Base-by-base conservation (phyloP, 2,888 invertebrate genomes). In the Germaria angustata region DNA sequence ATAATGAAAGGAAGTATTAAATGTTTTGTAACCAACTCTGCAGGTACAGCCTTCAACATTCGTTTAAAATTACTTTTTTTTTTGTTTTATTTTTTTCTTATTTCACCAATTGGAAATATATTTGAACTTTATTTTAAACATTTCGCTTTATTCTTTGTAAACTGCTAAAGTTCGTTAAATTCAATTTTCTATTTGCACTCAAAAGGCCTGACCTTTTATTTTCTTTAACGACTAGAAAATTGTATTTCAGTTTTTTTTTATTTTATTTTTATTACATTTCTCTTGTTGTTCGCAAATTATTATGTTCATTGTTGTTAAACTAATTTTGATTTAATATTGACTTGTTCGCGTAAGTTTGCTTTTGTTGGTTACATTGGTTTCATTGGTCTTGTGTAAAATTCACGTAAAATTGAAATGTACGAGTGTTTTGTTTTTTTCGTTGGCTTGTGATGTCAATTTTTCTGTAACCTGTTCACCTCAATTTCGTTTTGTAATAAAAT, bases 261-360 rank as follows among this genome's bases (percentile, higher is more conserved):
- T 15, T 13, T 17, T 9, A 9, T 39, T 41, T 41, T 9, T 15
- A n/a, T n/a, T n/a, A n/a, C n/a, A n/a, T 5, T 41, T 6, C 5
- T 4, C 7, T 32, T 2, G 17, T 63, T 44, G 2, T 44, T 53
- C 22, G 8, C 17, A 65, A 41, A 77, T 61, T 77, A 69, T 77
- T 61, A 44, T 77, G 77, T 65, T 71, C 51, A 34, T 59, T 15
- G 32, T 24, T 66, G 61, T 51, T 57, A 59, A 72, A 79, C 65
- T 51, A 79, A 72, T 80, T 73, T 44, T 72, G 66, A 66, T 80
- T 66, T 80, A 57, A 65, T 72, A 73, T 73, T 61, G 51, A 80
- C 65, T 73, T 34, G 53, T 51, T 32, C 22, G 20, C 1, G 24
- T 44, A 11, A 32, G 2, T 57, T 69, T n/a, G 2, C 2, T 46